phyloP scores from a whole-genome alignment of 2,888 invertebrate species.

The Spilarctia lutea region DNA sequence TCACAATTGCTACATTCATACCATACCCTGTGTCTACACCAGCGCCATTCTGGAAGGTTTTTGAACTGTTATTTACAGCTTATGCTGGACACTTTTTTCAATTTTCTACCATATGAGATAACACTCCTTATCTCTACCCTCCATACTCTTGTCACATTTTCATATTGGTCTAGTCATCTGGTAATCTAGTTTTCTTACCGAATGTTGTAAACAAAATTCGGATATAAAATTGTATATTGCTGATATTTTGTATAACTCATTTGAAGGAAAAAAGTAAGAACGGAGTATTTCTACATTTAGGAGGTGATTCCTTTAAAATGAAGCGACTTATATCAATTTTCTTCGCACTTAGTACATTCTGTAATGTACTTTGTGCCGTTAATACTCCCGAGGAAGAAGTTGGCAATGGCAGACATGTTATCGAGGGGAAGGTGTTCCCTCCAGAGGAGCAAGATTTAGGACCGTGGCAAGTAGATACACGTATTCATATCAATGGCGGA shows the following conservation, averaged over 20 bases:
- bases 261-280: neutral
- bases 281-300: neutral
- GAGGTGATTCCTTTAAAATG: conserved; percentile 24
- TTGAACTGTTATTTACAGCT: too few relatives aligned
- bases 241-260: neutral
- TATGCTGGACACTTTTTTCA: too few relatives aligned
- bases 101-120: too few relatives aligned
- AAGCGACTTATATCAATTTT: conserved; percentile 34
- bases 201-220: neutral
- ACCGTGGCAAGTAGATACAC: conserved; percentile 92
- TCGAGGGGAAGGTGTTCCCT: conserved; percentile 93
- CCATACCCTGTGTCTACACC: too few relatives aligned
- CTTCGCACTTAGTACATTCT: conserved; percentile 39
- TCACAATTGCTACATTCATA: too few relatives aligned
- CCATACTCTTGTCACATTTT: too few relatives aligned
- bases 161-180: neutral
- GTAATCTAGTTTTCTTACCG: neutral
- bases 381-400: conserved; percentile 74
- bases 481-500: conserved; percentile 95
- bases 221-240: conserved; percentile 1
- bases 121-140: too few relatives aligned
- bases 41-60: too few relatives aligned
- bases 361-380: conserved; percentile 57
- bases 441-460: conserved; percentile 87
- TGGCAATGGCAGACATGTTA: conserved; percentile 88